Evolutionary conservation across 2,113 vertebrate species (phyloP).

Genomic region (Tachuris rubrigastra): DNA sequence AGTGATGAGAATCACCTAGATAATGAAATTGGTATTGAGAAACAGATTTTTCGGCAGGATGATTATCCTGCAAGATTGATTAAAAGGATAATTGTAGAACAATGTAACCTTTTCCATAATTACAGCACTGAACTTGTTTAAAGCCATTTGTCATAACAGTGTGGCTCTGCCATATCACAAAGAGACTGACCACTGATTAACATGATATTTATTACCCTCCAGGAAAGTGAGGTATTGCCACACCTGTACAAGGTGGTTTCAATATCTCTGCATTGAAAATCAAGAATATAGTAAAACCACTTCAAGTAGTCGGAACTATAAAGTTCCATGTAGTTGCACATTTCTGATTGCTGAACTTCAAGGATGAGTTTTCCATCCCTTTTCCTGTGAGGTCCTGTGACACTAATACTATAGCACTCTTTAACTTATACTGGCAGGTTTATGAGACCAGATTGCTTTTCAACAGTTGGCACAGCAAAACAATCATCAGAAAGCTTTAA

Average conservation of each 20-base stretch:
- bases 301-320: neutral
- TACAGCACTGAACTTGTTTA: slow-evolving; percentile 77
- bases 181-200: slow-evolving; percentile 72
- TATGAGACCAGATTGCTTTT: neutral
- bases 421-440: neutral
- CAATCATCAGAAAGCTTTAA: neutral
- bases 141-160: slow-evolving; percentile 77
- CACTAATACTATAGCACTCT: neutral
- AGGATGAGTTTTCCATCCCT: slow-evolving; percentile 17
- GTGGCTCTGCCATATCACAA: slow-evolving; percentile 56
- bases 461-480: neutral
- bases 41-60: slow-evolving; percentile 83
- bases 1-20: slow-evolving; percentile 82
- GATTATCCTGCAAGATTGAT: slow-evolving; percentile 81
- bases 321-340: neutral
- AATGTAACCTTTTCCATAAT: slow-evolving; percentile 80
- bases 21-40: slow-evolving; percentile 83
- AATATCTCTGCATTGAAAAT: slow-evolving; percentile 32
- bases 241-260: slow-evolving; percentile 13
- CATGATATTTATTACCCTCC: slow-evolving; percentile 60
- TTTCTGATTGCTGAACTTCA: neutral
- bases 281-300: neutral
- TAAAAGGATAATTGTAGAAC: slow-evolving; percentile 82
- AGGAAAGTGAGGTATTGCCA: slow-evolving; percentile 35
- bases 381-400: neutral